A percentile compares a stretch with the other conserved stretches of the same genome.
Conservation (phyloP, 2,113 vertebrate genomes). For the Eclectus roratus region DNA sequence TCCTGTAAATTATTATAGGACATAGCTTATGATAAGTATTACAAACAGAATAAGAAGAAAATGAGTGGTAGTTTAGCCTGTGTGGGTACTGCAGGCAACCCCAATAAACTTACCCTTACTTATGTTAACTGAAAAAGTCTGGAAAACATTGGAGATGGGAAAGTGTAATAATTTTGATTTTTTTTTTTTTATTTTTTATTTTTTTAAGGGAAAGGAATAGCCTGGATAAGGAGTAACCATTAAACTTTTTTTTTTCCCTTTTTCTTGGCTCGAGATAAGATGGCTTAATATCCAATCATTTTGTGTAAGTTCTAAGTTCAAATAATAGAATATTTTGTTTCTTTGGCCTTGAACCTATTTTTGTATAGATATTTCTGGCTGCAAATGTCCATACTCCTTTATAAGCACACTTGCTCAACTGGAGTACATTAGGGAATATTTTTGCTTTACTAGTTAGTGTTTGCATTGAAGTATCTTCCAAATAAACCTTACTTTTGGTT, state of each 20-base stretch:
- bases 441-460: not conserved
- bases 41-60: not conserved
- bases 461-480: not conserved
- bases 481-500: not conserved
- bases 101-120: not conserved
- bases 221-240: not conserved
- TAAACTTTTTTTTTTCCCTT: accelerated
- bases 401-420: not conserved
- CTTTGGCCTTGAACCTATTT: not conserved
- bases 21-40: not conserved
- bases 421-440: not conserved
- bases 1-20: not conserved
- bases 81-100: not conserved
- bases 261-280: not conserved
- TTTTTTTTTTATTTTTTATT: too few species aligned
- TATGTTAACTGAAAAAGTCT: not conserved
- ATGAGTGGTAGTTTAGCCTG: not conserved
- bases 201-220: not conserved
- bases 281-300: not conserved
- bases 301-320: not conserved
- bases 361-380: not conserved
- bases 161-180: not conserved
- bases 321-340: not conserved
- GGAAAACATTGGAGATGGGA: not conserved
- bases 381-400: not conserved